Evolutionary conservation across 35 echinoderm and acorn worm species (phyloP).

Genomic region (Ophioderma brevispina): DNA sequence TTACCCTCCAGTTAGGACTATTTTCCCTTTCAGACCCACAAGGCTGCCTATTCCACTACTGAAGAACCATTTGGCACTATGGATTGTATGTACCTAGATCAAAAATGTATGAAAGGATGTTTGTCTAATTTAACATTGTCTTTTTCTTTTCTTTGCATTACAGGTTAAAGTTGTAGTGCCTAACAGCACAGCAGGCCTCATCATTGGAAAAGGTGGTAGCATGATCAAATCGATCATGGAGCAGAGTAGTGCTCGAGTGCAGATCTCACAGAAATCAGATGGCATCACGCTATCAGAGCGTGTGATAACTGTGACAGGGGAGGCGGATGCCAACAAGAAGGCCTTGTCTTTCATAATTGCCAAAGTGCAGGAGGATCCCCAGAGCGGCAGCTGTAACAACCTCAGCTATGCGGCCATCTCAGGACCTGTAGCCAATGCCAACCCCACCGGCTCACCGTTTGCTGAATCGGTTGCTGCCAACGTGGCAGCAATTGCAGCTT

Average conservation of each 20-base stretch:
- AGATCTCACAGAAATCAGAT: constrained; percentile 99
- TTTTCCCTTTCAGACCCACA: too few relatives aligned
- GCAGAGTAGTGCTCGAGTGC: constrained; percentile 85
- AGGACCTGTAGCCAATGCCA: constrained; percentile 94
- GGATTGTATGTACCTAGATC: too few relatives aligned
- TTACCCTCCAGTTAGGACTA: too few relatives aligned
- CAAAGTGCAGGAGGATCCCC: constrained; percentile 98
- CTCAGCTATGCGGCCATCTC: constrained; percentile 96
- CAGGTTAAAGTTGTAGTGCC: constrained; percentile 96
- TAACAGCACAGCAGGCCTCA: constrained; percentile 98
- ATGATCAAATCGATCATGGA: constrained; percentile 99
- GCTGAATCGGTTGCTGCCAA: constrained; percentile 77
- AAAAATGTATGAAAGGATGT: too few relatives aligned
- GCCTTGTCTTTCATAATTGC: constrained; percentile 90
- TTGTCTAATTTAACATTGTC: too few relatives aligned
- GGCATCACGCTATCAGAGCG: constrained; percentile 93
- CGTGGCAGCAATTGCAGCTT: constrained; percentile 55
- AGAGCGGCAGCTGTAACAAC: constrained; percentile 99
- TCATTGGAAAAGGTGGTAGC: constrained; percentile 92
- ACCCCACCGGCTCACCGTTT: constrained; percentile 97
- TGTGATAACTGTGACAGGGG: constrained; percentile 91
- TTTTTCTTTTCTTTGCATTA: constrained; percentile 27
- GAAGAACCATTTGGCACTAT: too few relatives aligned
- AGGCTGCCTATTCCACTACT: too few relatives aligned
- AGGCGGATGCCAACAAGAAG: constrained; percentile 81